phyloP scores from a whole-genome alignment of 1,140 invertebrate species.

The Ceratina japonica region DNA sequence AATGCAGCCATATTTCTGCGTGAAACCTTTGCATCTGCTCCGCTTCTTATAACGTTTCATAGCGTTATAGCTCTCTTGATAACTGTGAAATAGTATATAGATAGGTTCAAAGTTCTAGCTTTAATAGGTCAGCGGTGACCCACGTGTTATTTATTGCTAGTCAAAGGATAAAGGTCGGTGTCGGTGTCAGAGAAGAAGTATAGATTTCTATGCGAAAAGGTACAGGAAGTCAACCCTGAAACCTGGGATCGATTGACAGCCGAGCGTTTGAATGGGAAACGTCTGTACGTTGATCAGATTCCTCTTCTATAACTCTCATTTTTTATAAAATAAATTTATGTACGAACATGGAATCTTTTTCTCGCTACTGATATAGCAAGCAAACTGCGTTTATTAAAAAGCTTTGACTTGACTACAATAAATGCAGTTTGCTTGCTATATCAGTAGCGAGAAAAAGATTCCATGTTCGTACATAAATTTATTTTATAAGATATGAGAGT shows the following conservation, averaged over 20 bases:
- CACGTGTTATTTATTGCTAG: neutral
- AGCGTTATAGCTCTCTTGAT: no score
- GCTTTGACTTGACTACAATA: no score
- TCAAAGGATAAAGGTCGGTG: conserved; percentile 21
- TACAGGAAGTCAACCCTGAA: neutral
- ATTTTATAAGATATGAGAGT: neutral
- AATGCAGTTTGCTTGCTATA: no score
- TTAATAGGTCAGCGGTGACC: neutral
- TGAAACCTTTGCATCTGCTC: no score
- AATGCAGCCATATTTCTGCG: no score
- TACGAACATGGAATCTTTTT: neutral
- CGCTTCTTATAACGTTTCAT: no score
- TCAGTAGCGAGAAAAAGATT: no score
- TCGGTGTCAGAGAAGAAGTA: conserved; percentile 5
- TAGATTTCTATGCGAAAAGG: conserved; percentile 1
- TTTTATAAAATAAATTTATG: neutral
- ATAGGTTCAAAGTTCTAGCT: neutral
- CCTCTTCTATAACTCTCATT: neutral
- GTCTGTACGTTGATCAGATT: neutral
- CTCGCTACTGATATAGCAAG: no score
- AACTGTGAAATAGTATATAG: no score
- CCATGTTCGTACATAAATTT: neutral
- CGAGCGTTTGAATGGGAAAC: neutral
- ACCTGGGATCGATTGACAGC: neutral
- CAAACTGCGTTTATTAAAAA: no score